Evolutionary conservation across 1,140 invertebrate genomes (phyloP), one percentile per base, ranked within the genome.

Genomic region (Harpegnathos saltator): DNA sequence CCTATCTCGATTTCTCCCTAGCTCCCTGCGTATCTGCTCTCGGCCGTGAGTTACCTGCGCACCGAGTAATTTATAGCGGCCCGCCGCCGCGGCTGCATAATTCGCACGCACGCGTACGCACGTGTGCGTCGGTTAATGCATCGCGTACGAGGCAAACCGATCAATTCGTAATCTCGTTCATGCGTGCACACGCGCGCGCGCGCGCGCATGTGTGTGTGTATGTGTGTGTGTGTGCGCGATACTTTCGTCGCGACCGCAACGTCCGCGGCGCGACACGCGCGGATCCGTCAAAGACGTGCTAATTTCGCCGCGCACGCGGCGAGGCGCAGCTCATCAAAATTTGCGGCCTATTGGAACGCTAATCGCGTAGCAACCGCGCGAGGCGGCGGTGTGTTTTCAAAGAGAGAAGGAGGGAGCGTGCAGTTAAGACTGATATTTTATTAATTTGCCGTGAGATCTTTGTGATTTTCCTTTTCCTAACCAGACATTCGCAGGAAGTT

Each of bases 141-240:
- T 44, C 63, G 74, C 48, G 17, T 15, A 48, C 12, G 38, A 19
- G n/a, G 74, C 29, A 38, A 69, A 58, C 22, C 12, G 14, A 69
- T 58, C 58, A 80, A 69, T 80, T 71, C 52, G 33, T 59, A 80
- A 80, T 80, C 17, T 14, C 58, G 19, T 69, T 26, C 38, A 38
- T 33, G 19, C 22, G 19, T 9, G 29, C 29, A 33, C 4, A 11
- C 22, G 33, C n/a, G 56, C 4, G 58, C 15, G 22, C 29, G 19
- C 22, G 26, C 48, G 22, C 52, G 19, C 7, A 9, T 3, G 14
- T 44, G 38, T 62, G 17, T 33, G 26, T 2, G n/a, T 1, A n/a
- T 44, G 12, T 4, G 3, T 38, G n/a, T n/a, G n/a, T n/a, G n/a
- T n/a, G n/a, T n/a, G n/a, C n/a, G n/a, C n/a, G n/a, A 9, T 38